Evolutionary conservation across 2,797 vertebrate genomes (phyloP), one percentile per base, ranked within the genome.

Genomic region (Pipistrellus pygmaeus): DNA sequence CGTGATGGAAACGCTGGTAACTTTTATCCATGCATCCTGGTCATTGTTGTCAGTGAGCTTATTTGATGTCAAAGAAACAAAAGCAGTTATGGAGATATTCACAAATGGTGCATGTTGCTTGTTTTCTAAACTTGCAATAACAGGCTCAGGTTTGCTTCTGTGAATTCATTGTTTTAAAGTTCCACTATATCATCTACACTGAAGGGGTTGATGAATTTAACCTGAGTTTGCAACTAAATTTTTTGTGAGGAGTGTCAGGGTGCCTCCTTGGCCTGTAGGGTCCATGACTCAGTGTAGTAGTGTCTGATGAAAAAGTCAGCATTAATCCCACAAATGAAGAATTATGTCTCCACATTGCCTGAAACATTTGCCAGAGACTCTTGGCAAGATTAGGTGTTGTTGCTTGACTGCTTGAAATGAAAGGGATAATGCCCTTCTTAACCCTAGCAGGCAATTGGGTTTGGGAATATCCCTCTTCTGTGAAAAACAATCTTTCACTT

Each of bases 61-160:
- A 73, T 30, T 18, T 66, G 73, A 41, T 72, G 35, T 71, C 91
- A 96, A 96, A 97, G 95, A 96, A 95, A 93, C 69, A 91, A 96
- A 96, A 97, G 86, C 95, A 97, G 78, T 93, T 81, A 25, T 53
- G n/a, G 27, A 55, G 41, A 69, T n/a, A 76, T 80, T 71, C 89
- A 27, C 17, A 85, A 89, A 90, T 77, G 75, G 38, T 53, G 66
- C 46, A 66, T 7, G 25, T 25, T 71, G 17, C 21, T 69, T 92
- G 32, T 35, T 93, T 83, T 88, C 75, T 80, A 41, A 90, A 69
- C 23, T 53, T 76, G 32, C 93, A 92, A 76, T 83, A 46, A 2
- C 78, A n/a, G 41, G 66, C 84, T 85, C 60, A 92, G 60, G 21
- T 87, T 92, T 96, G 62, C 48, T 60, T 76, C 53, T 72, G 32